Evolutionary conservation across 2,797 vertebrate genomes (phyloP).

Genomic region (Erethizon dorsatum): DNA sequence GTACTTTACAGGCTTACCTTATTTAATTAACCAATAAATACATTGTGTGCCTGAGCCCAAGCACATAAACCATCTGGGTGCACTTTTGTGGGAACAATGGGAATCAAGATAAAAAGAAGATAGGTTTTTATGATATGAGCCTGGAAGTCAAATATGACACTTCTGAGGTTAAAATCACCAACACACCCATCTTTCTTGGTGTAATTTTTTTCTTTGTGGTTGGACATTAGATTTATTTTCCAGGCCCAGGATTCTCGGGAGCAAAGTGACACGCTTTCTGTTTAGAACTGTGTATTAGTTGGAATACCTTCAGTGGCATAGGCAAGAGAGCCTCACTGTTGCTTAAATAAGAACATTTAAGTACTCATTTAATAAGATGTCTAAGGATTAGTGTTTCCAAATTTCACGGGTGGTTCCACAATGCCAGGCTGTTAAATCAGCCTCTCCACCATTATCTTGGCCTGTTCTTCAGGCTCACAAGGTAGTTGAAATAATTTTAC

Average conservation of each 20-base stretch:
- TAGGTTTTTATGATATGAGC: slow-evolving; percentile 29
- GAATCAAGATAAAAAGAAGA: slow-evolving; percentile 45
- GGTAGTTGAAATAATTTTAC: neutral
- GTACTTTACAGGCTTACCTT: slow-evolving; percentile 36
- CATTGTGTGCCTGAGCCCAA: slow-evolving; percentile 7
- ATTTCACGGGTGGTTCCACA: neutral
- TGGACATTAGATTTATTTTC: slow-evolving; percentile 49
- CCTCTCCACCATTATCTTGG: neutral
- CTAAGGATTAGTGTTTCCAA: neutral
- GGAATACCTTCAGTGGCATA: slow-evolving; percentile 2
- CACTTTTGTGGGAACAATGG: slow-evolving; percentile 4
- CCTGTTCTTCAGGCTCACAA: neutral
- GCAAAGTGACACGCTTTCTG: neutral
- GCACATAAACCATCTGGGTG: slow-evolving; percentile 21
- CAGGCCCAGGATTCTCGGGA: slow-evolving; percentile 16
- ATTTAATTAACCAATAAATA: slow-evolving; percentile 51
- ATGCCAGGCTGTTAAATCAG: neutral
- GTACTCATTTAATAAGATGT: neutral
- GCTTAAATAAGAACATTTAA: slow-evolving; percentile 5
- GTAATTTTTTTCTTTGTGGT: neutral
- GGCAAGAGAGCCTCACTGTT: neutral
- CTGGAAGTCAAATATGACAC: slow-evolving; percentile 61
- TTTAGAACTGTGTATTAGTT: neutral
- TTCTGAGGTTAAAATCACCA: slow-evolving; percentile 57
- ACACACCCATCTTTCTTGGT: neutral